Evolutionary conservation across 2,888 invertebrate genomes (phyloP).

Genomic region (Plagiodera versicolora): DNA sequence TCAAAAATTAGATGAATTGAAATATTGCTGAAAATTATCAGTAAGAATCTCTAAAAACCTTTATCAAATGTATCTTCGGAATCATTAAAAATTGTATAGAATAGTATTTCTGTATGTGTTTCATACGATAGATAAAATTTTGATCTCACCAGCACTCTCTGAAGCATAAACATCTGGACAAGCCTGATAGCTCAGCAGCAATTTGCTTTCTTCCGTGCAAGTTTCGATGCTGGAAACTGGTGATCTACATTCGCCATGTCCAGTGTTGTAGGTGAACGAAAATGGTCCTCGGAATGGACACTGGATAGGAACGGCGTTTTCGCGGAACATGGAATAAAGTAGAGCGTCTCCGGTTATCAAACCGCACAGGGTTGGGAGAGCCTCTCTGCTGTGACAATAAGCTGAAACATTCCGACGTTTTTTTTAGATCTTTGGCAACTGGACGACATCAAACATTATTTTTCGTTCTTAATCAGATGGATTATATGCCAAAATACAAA

Average conservation of each 20-base stretch:
- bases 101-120: no score
- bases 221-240: conserved; percentile 92
- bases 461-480: no score
- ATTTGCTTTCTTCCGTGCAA: conserved; percentile 88
- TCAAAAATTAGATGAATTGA: no score
- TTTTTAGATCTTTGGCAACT: background rate
- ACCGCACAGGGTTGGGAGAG: conserved; percentile 78
- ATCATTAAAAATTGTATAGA: no score
- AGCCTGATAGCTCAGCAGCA: conserved; percentile 89
- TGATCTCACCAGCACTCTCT: conserved; percentile 79
- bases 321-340: conserved; percentile 86
- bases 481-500: no score
- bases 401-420: conserved; percentile 60
- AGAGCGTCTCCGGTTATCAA: conserved; percentile 87
- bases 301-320: conserved; percentile 83
- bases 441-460: background rate
- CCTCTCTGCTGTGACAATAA: conserved; percentile 73
- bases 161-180: conserved; percentile 90
- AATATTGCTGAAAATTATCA: no score
- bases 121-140: background rate
- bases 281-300: conserved; percentile 89
- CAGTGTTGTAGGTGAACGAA: conserved; percentile 90
- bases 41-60: no score
- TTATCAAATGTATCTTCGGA: no score
- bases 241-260: conserved; percentile 85